Percentiles rank a stretch among this genome's conserved stretches.
These are phyloP conservation scores for Leptobrachium leishanense DNA, from an alignment of 2,113 vertebrate species.

Conservation along the genomic window DNA sequence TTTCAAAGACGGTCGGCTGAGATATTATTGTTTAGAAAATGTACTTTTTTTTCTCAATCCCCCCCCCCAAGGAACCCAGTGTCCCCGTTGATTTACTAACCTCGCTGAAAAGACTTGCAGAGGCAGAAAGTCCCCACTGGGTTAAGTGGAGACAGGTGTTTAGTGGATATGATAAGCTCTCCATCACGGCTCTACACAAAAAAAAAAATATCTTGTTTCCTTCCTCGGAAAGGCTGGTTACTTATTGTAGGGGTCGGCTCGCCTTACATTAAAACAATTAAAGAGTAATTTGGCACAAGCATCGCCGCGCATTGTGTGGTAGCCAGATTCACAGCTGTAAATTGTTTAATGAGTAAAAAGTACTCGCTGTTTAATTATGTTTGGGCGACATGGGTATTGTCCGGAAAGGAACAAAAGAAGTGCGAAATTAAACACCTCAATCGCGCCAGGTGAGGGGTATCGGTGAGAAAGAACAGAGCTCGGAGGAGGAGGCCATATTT, in stretches of 20 bases:
- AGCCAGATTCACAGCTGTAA: slow-evolving; percentile 34
- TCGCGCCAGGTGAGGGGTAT: neutral
- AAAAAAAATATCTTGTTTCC: slow-evolving; percentile 49
- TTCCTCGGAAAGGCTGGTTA: slow-evolving; percentile 47
- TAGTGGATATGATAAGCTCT: slow-evolving; percentile 48
- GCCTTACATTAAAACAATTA: slow-evolving; percentile 29
- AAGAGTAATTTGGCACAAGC: slow-evolving; percentile 28
- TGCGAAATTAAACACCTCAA: slow-evolving; percentile 14
- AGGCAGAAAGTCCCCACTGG: slow-evolving; percentile 76
- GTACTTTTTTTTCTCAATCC: slow-evolving; percentile 26
- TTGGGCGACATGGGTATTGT: slow-evolving; percentile 21
- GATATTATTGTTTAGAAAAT: slow-evolving; percentile 59
- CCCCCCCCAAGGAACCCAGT: slow-evolving; percentile 52
- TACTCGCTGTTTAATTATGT: slow-evolving; percentile 12
- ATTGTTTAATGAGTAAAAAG: slow-evolving; percentile 26
- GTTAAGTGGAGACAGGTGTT: slow-evolving; percentile 78
- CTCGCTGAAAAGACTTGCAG: slow-evolving; percentile 71
- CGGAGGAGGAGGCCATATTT: neutral
- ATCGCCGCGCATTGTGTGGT: slow-evolving; percentile 16
- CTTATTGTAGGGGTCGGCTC: slow-evolving; percentile 38
- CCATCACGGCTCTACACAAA: slow-evolving; percentile 32
- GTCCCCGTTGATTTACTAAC: slow-evolving; percentile 58
- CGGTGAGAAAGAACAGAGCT: neutral
- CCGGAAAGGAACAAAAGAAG: neutral
- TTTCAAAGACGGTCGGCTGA: slow-evolving; percentile 60